These are phyloP conservation scores for Euclidia mi DNA, from an alignment of 2,888 invertebrate genomes.

Conservation along the genomic window DNA sequence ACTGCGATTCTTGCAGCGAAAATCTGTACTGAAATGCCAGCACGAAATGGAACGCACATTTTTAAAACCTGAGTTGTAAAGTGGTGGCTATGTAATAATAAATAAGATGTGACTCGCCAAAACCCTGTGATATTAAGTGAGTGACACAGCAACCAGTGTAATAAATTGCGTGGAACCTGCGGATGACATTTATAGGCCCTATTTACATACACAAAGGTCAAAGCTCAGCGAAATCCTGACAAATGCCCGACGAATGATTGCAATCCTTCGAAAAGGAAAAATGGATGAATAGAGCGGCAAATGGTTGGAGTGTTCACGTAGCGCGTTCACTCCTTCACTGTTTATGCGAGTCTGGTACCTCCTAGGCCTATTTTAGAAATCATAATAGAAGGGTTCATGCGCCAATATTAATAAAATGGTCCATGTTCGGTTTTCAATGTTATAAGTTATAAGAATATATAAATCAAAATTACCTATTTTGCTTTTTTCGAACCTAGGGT, in stretches of 20 bases:
- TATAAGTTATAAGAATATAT: too few species aligned
- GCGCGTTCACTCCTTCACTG: slow-evolving; percentile 21
- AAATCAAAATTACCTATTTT: too few species aligned
- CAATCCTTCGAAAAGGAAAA: slow-evolving; percentile 28
- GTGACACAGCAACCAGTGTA: slow-evolving; percentile 37
- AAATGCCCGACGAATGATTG: slow-evolving; percentile 40
- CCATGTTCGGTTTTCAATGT: too few species aligned
- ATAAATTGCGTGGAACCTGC: slow-evolving; percentile 40
- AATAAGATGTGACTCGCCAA: slow-evolving; percentile 10
- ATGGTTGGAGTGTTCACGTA: slow-evolving; percentile 36
- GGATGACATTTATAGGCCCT: slow-evolving; percentile 44
- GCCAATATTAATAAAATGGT: too few species aligned
- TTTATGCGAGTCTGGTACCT: slow-evolving; percentile 40
- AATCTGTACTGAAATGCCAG: too few species aligned
- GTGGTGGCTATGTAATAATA: slow-evolving; percentile 10
- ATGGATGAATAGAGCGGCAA: slow-evolving; percentile 38
- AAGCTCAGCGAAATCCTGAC: slow-evolving; percentile 38
- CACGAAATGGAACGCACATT: too few species aligned
- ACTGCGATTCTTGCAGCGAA: too few species aligned
- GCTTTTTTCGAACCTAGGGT: too few species aligned
- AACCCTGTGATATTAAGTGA: slow-evolving; percentile 26
- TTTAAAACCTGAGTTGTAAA: slow-evolving; percentile 1
- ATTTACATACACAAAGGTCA: slow-evolving; percentile 50
- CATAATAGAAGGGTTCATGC: slow-evolving; percentile 1
- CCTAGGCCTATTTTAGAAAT: slow-evolving; percentile 10